Evolutionary conservation across 2,113 vertebrate species (phyloP), one percentile per base, ranked within the genome.

Genomic region (Phalacrocorax carbo): DNA sequence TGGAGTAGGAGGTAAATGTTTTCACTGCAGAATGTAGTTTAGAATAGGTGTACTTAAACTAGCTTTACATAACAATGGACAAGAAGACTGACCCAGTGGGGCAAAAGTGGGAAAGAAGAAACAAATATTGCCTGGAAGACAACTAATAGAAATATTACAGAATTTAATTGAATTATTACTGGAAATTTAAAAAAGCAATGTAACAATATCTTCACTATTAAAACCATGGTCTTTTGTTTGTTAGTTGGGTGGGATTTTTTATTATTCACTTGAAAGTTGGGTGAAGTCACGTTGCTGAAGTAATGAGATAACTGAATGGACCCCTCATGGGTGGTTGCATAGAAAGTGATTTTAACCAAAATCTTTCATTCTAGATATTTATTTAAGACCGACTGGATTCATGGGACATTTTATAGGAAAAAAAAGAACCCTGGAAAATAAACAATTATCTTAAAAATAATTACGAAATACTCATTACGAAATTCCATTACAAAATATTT

Each of bases 211-310:
- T 22, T 73, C 13, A 36, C 21, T 66, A 20, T 29, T 49, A 36
- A 72, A 49, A 27, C 5, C 7, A 11, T 16, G 3, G 2, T 1
- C 1, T 21, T 42, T 65, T 57, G 8, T 6, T 80, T 32, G 5
- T 60, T 65, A n/a, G 16, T 20, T 65, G 21, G 2, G 8, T 36
- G 6, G 44, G 5, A 0, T 5, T 51, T 73, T 60, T 65, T 54
- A 21, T 38, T 83, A 65, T 65, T 65, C 20, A 70, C 20, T 12
- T 46, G 8, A 40, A 64, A 58, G 4, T 8, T 86, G 10, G 8
- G 9, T 81, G 23, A 85, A 80, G 16, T 21, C 23, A 62, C 19
- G 18, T 57, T 61, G 42, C 18, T 54, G 68, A 80, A 19, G 15
- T 55, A 18, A 34, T 62, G 13, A 62, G 18, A 36, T 2, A 60